Evolutionary conservation across 1,140 invertebrate genomes (phyloP), one percentile per base, ranked within the genome.

Genomic region (Alviniconcha marisindica): DNA sequence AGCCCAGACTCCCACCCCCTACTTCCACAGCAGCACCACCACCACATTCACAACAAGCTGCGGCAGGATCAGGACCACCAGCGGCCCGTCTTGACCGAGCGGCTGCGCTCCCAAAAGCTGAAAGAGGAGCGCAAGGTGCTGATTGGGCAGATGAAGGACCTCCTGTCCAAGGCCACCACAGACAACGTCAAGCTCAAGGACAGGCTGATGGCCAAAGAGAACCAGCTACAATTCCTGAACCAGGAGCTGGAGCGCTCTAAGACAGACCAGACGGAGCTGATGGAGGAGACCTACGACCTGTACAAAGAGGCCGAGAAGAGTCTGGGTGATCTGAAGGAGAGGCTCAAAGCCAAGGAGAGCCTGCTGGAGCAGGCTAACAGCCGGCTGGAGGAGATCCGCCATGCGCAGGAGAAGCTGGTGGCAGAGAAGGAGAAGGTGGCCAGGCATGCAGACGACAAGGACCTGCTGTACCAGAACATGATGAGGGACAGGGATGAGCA

Each of bases 251-350:
- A 85, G n/a, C 69, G 73, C 15, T 76, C 80, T 7, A 85, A 84
- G 60, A 66, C 78, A 24, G 82, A 85, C 33, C 84, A 85, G 51
- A 69, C 80, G 69, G 81, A 85, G 38, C 81, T 87, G 38, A 51
- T 85, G 78, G 84, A 60, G 15, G 86, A 87, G 69, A 87, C 84
- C 3, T 82, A 71, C 77, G 83, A 83, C 31, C 66, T 87, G 40
- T 85, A 85, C 44, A 69, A 76, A 33, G 78, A 86, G 74, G 84
- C 84, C 66, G 86, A 87, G 40, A 74, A 81, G 14, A 84, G 78
- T 42, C 60, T 86, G 18, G 82, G 38, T 15, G 74, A 83, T 38
- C 77, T 89, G 0, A 31, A 84, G 36, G 77, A 86, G 56, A 80
- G 78, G 54, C 56, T 83, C 44, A 63, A 40, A 31, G 63, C 40